phyloP scores from a whole-genome alignment of 1,140 invertebrate genomes.

The Acromyrmex heyeri region DNA sequence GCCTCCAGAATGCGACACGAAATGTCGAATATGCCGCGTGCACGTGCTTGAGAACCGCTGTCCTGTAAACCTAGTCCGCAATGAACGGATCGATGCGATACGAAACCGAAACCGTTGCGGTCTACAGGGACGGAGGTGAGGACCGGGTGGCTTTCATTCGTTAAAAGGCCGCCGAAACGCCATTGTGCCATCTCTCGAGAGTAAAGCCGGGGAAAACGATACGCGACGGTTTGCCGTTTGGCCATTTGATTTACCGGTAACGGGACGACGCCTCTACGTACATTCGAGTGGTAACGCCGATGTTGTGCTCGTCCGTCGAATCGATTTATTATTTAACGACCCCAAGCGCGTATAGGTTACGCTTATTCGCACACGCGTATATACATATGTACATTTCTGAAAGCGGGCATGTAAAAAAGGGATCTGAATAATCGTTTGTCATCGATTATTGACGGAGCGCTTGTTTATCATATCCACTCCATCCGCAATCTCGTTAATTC shows the following conservation, averaged over 20 bases:
- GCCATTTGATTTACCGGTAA: slow-evolving; percentile 65
- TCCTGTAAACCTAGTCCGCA: slow-evolving; percentile 19
- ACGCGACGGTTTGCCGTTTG: slow-evolving; percentile 57
- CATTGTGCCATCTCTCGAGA: slow-evolving; percentile 55
- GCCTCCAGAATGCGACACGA: neutral
- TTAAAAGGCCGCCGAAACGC: slow-evolving; percentile 66
- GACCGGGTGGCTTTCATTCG: slow-evolving; percentile 51
- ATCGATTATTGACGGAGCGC: slow-evolving; percentile 6
- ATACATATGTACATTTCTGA: slow-evolving; percentile 5
- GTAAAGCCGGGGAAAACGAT: slow-evolving; percentile 19
- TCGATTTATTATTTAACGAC: slow-evolving; percentile 42
- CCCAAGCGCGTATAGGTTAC: neutral
- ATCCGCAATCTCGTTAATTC: slow-evolving; percentile 48
- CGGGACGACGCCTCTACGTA: slow-evolving; percentile 52
- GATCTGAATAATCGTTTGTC: slow-evolving; percentile 33
- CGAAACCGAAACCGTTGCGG: slow-evolving; percentile 45
- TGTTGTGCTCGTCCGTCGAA: slow-evolving; percentile 20
- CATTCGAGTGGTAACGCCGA: slow-evolving; percentile 32
- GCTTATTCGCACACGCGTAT: neutral
- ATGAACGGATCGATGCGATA: slow-evolving; percentile 28
- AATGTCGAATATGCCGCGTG: neutral
- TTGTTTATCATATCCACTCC: slow-evolving; percentile 40
- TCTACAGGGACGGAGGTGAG: slow-evolving; percentile 25
- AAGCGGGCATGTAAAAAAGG: neutral
- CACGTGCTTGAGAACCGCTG: slow-evolving; percentile 51